These are phyloP conservation scores for Odontomachus brunneus DNA, from an alignment of 1,140 invertebrate species.

Conservation along the genomic window DNA sequence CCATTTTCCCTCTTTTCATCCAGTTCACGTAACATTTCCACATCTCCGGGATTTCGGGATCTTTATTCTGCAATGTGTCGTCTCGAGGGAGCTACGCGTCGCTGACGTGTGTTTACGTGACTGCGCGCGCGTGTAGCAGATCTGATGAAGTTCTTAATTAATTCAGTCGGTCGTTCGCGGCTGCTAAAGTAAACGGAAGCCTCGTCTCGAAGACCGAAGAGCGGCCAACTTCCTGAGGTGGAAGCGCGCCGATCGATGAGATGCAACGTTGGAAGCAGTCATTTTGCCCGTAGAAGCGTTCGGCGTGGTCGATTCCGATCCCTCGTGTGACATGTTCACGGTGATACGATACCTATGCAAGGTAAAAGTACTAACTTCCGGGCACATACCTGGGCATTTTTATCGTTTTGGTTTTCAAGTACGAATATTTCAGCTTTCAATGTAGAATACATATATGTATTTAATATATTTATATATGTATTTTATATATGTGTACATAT, in stretches of 20 bases:
- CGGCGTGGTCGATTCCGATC: neutral
- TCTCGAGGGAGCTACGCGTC: conserved; percentile 11
- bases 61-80: neutral
- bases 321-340: neutral
- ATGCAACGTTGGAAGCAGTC: conserved; percentile 19
- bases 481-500: too few species aligned
- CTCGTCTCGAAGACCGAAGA: conserved; percentile 30
- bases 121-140: conserved; percentile 32
- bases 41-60: neutral
- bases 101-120: conserved; percentile 8
- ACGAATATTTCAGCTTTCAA: too few species aligned
- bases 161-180: conserved; percentile 39
- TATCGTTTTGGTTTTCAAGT: too few species aligned
- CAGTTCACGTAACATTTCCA: too few species aligned
- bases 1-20: too few species aligned
- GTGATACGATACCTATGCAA: too few species aligned
- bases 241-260: conserved; percentile 6
- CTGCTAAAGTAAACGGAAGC: conserved; percentile 10
- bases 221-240: conserved; percentile 1
- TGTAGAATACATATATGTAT: too few species aligned
- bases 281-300: neutral
- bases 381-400: too few species aligned
- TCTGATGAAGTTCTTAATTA: conserved; percentile 42
- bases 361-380: too few species aligned
- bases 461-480: too few species aligned